Percentiles rank a stretch among this genome's conserved stretches.
These are phyloP conservation scores for Bombyx mandarina DNA, from an alignment of 1,140 invertebrate genomes.

Conservation along the genomic window DNA sequence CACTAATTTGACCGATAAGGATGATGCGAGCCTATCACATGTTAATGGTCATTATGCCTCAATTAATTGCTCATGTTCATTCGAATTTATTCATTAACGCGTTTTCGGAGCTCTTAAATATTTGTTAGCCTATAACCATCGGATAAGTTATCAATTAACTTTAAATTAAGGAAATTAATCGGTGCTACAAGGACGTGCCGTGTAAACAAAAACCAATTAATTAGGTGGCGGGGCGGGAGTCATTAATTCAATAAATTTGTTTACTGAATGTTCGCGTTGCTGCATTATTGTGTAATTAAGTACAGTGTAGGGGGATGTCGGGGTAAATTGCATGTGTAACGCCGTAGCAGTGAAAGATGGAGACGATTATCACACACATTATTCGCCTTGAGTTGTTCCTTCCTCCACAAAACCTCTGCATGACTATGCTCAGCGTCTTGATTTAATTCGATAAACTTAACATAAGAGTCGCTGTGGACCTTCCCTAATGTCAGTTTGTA, in stretches of 20 bases:
- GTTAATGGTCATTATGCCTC: conserved; percentile 19
- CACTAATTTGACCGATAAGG: conserved; percentile 22
- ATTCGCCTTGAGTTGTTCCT: conserved; percentile 33
- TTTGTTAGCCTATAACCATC: too few relatives aligned
- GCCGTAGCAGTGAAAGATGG: conserved; percentile 38
- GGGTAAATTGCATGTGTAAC: conserved; percentile 28
- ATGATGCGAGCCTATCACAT: conserved; percentile 17
- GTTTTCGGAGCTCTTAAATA: too few relatives aligned
- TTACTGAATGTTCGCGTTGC: conserved; percentile 35
- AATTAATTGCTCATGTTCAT: conserved; percentile 22
- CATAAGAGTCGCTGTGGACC: too few relatives aligned
- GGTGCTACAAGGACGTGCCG: background rate
- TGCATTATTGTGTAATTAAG: conserved; percentile 46
- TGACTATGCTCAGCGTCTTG: conserved; percentile 19
- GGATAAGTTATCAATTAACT: too few relatives aligned
- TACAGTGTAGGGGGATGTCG: conserved; percentile 19
- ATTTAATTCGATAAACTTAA: conserved; percentile 22
- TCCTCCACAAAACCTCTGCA: conserved; percentile 26
- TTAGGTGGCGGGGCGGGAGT: background rate
- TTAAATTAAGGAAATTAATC: too few relatives aligned
- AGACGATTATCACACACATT: conserved; percentile 53
- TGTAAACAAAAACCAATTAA: background rate
- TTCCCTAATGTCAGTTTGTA: too few relatives aligned
- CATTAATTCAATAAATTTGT: conserved; percentile 26
- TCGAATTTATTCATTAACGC: conserved; percentile 20